These are phyloP conservation scores for Pogonus chalceus DNA, from an alignment of 1,140 invertebrate genomes.

Conservation along the genomic window DNA sequence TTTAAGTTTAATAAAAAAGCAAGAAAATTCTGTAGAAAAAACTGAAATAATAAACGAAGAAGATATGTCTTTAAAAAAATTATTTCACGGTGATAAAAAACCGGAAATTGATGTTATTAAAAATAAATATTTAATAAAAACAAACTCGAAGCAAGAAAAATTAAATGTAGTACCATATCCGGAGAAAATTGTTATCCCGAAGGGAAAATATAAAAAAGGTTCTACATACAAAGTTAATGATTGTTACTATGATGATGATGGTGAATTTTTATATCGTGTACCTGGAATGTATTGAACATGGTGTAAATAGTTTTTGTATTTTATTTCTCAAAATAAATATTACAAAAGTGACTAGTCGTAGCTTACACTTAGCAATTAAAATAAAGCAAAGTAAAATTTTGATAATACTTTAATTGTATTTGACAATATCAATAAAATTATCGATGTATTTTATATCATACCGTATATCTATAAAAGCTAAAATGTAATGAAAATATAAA, in stretches of 20 bases:
- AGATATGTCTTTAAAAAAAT: background rate
- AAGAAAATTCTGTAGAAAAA: constrained; percentile 12
- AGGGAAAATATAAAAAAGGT: constrained; percentile 43
- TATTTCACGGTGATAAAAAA: background rate
- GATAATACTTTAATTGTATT: too few species aligned
- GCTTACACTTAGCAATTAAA: background rate
- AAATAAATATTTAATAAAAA: too few species aligned
- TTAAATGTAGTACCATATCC: constrained; percentile 34
- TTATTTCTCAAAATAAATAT: background rate
- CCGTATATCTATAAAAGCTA: too few species aligned
- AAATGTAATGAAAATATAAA: too few species aligned
- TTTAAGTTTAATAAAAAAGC: constrained; percentile 26
- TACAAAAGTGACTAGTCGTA: constrained; percentile 2
- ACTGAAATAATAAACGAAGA: too few species aligned
- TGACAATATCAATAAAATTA: background rate
- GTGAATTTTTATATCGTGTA: constrained; percentile 62
- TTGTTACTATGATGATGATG: constrained; percentile 67
- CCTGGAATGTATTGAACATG: constrained; percentile 45
- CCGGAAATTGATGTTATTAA: background rate
- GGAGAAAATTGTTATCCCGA: constrained; percentile 53
- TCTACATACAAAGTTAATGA: constrained; percentile 61
- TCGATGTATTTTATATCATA: background rate
- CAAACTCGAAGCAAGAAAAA: too few species aligned
- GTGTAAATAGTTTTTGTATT: background rate
- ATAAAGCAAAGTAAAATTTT: background rate